Evolutionary conservation across 1,140 invertebrate genomes (phyloP).

Genomic region (Protaetia brevitarsis): DNA sequence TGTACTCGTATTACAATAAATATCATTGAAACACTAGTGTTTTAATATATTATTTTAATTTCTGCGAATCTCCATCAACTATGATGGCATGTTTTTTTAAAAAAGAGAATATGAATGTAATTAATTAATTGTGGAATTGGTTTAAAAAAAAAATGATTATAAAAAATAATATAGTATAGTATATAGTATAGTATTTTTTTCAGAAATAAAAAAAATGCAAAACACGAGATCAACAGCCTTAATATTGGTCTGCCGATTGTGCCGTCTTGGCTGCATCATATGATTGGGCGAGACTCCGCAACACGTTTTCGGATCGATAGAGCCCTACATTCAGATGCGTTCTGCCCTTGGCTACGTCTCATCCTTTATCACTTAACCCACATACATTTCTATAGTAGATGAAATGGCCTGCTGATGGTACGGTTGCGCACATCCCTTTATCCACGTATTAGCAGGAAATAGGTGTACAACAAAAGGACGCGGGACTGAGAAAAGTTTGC

Average conservation of each 20-base stretch:
- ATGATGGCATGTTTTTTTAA: no score
- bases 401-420: neutral
- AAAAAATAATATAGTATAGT: neutral
- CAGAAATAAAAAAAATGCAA: neutral
- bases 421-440: neutral
- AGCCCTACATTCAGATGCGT: conserved; percentile 11
- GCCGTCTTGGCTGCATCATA: neutral
- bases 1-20: no score
- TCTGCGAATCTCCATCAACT: no score
- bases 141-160: no score
- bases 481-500: neutral
- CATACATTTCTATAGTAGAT: neutral
- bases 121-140: no score
- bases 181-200: neutral
- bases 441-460: neutral
- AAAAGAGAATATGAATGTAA: no score
- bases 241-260: neutral
- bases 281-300: conserved; percentile 1
- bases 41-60: no score
- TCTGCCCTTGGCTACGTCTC: conserved; percentile 2
- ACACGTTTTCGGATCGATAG: neutral
- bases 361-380: conserved; percentile 13
- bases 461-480: neutral
- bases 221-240: neutral
- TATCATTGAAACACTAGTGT: no score